Conservation (phyloP, 2,113 vertebrate species). For the Larimichthys polyactis region DNA sequence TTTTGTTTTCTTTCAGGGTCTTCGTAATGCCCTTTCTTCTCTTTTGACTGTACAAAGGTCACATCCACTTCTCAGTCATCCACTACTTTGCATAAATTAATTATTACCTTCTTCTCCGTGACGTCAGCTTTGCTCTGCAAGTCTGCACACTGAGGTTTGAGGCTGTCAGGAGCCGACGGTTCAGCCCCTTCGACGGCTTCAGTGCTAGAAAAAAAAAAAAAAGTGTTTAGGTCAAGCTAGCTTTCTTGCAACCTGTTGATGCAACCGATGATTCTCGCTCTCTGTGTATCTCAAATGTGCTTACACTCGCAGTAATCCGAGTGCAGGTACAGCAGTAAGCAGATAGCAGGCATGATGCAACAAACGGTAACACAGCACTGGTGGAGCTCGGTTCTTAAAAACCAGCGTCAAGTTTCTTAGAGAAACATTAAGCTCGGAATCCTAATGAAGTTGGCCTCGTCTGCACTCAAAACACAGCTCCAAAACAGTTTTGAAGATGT, state of each 20-base stretch:
- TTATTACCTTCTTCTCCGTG: conserved; percentile 87
- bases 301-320: conserved; percentile 52
- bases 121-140: conserved; percentile 71
- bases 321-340: conserved; percentile 41
- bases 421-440: conserved; percentile 30
- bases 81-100: neutral
- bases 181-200: conserved; percentile 49
- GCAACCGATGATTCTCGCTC: neutral
- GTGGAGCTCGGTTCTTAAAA: conserved; percentile 20
- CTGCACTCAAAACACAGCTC: neutral
- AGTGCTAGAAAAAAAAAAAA: conserved; percentile 65
- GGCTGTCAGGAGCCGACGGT: conserved; percentile 28
- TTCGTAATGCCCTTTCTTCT: neutral
- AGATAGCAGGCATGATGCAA: conserved; percentile 59
- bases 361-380: conserved; percentile 46
- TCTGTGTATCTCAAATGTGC: conserved; percentile 24
- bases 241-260: neutral
- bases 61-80: neutral
- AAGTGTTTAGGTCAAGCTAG: neutral
- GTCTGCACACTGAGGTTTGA: conserved; percentile 30
- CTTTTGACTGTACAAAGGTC: neutral
- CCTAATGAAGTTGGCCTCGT: neutral
- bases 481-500: neutral
- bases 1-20: neutral
- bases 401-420: conserved; percentile 38